Conservation (phyloP, 2,113 vertebrate genomes). For the Charadrius vociferus region DNA sequence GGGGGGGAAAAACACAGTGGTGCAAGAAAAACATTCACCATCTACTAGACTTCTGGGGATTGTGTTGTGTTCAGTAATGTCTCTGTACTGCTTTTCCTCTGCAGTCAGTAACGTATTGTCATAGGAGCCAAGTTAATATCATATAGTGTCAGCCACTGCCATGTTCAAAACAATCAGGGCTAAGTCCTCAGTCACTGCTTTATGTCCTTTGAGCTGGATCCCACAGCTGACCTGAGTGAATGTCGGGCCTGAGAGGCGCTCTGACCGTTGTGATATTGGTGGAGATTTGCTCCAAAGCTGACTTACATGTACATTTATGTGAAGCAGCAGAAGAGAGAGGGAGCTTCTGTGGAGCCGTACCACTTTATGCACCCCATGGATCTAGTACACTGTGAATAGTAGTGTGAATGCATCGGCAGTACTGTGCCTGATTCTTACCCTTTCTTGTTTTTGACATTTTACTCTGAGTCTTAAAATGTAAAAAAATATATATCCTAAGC, state of each 20-base stretch:
- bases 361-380: not conserved
- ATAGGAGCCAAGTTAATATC: not conserved
- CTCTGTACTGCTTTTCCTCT: not conserved
- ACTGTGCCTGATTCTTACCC: not conserved
- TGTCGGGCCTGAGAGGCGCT: fast-evolving
- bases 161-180: not conserved
- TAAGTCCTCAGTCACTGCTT: not conserved
- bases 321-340: not conserved
- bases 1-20: fast-evolving
- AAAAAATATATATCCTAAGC: not conserved
- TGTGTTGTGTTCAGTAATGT: not conserved
- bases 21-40: not conserved
- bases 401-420: not conserved
- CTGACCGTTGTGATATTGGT: not conserved
- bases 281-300: not conserved
- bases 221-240: not conserved
- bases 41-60: not conserved
- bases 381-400: not conserved
- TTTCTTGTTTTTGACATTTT: not conserved
- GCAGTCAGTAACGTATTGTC: not conserved
- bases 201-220: not conserved
- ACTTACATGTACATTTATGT: fast-evolving
- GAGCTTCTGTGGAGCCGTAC: not conserved
- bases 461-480: not conserved
- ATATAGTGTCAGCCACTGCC: not conserved